These are phyloP conservation scores for Psittacula echo DNA, from an alignment of 2,797 vertebrate genomes.

Conservation along the genomic window DNA sequence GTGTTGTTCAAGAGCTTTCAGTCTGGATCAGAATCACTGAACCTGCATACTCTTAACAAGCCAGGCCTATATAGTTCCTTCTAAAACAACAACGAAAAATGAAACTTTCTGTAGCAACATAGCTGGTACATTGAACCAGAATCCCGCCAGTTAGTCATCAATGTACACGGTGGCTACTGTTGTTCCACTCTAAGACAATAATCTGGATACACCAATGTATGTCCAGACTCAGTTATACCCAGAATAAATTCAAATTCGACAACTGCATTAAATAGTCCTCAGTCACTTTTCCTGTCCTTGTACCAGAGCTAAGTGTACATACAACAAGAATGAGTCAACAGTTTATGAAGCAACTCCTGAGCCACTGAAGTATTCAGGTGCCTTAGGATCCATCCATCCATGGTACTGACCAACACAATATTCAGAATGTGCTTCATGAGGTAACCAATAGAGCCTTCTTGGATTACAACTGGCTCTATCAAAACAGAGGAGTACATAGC, in stretches of 20 bases:
- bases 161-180: neutral
- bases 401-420: neutral
- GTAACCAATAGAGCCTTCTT: neutral
- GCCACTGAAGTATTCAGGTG: neutral
- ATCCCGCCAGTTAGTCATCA: neutral
- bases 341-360: neutral
- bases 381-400: neutral
- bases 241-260: neutral
- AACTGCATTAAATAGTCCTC: neutral
- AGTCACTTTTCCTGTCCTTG: neutral
- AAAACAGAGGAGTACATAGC: neutral
- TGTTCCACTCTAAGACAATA: neutral
- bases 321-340: neutral
- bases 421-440: neutral
- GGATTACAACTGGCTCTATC: neutral
- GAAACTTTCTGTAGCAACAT: neutral
- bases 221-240: neutral
- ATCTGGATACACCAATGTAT: neutral
- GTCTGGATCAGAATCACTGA: neutral
- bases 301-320: neutral
- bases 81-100: neutral
- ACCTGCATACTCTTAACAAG: neutral
- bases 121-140: neutral
- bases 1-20: neutral
- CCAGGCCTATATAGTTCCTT: neutral